Conservation (phyloP, 2,888 invertebrate genomes). For the Plebejus melissa region DNA sequence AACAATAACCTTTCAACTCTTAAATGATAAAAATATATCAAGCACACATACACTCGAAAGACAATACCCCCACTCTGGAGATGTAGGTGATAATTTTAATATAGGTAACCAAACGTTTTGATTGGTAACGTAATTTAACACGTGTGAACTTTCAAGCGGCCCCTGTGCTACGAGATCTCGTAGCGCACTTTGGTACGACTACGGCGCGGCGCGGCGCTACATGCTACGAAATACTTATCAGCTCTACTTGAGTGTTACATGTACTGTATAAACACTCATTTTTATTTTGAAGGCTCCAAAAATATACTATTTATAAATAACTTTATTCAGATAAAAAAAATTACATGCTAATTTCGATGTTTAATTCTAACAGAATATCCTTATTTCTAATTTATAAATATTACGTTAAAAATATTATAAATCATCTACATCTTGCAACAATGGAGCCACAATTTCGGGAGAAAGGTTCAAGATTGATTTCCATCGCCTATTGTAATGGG, state of each 20-base stretch:
- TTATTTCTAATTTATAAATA: no score
- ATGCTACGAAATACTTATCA: background rate
- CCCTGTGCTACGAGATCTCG: background rate
- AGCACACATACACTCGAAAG: background rate
- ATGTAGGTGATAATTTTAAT: no score
- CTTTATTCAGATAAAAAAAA: no score
- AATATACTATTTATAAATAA: no score
- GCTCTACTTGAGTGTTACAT: no score
- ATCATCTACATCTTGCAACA: background rate
- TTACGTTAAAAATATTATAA: background rate
- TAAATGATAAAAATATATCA: background rate
- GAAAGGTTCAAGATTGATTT: conserved; percentile 16
- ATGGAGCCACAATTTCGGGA: background rate
- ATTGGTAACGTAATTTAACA: no score
- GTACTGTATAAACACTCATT: background rate
- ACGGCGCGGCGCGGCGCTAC: no score
- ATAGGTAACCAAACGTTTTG: no score
- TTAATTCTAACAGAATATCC: no score
- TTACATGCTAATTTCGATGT: no score
- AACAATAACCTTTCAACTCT: background rate
- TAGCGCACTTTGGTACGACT: background rate
- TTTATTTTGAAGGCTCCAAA: background rate
- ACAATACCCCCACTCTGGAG: background rate
- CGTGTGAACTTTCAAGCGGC: background rate
- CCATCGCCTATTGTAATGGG: conserved; percentile 17